Conservation (phyloP, 2,888 invertebrate genomes). For the Andricus quercusramuli region DNA sequence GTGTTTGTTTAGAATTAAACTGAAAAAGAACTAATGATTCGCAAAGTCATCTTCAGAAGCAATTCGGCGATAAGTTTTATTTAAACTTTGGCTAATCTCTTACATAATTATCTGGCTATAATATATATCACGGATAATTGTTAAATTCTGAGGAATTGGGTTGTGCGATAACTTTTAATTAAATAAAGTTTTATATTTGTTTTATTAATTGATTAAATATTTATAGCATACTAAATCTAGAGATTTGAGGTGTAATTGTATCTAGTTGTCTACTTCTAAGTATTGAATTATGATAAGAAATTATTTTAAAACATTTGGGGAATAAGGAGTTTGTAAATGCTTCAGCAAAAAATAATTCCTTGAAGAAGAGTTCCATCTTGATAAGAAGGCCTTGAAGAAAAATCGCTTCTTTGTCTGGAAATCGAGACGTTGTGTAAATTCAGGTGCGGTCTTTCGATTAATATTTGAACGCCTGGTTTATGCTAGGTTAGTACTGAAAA, state of each 20-base stretch:
- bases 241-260: neutral
- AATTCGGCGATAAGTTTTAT: constrained; percentile 1
- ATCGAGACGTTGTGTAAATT: constrained; percentile 67
- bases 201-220: too few relatives aligned
- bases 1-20: constrained; percentile 26
- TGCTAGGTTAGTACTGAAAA: constrained; percentile 77
- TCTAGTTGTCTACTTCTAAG: neutral
- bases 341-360: neutral
- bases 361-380: constrained; percentile 3
- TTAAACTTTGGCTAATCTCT: constrained; percentile 6
- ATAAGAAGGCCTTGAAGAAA: constrained; percentile 29
- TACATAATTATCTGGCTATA: neutral
- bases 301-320: neutral
- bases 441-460: constrained; percentile 74
- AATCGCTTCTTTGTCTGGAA: constrained; percentile 18
- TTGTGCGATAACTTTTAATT: neutral
- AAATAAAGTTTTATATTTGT: too few relatives aligned
- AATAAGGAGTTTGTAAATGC: neutral
- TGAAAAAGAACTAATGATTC: neutral
- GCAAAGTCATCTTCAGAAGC: constrained; percentile 5
- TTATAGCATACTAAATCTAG: neutral
- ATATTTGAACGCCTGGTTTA: constrained; percentile 77
- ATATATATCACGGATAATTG: neutral
- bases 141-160: neutral
- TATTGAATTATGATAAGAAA: neutral